phyloP scores from a whole-genome alignment of 2,113 vertebrate species.

The Dolichallabes microphthalmus region DNA sequence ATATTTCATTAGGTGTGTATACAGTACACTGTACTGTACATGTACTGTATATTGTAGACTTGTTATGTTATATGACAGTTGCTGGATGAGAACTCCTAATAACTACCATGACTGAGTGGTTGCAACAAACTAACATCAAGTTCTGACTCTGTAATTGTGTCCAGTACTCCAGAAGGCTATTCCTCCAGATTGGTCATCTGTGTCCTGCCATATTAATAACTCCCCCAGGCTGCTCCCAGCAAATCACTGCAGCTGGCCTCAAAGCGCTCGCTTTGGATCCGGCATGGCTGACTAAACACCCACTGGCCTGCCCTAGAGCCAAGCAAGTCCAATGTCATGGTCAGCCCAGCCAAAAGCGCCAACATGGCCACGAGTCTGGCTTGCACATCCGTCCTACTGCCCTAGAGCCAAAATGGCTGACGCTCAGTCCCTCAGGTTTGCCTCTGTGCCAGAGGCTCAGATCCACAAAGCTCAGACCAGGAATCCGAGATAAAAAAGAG shows the following conservation, averaged over 20 bases:
- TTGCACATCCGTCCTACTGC: conserved; percentile 14
- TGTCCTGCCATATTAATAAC: conserved; percentile 49
- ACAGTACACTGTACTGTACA: not conserved
- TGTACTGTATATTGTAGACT: not conserved
- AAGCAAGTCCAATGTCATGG: conserved; percentile 43
- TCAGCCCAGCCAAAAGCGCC: conserved; percentile 37
- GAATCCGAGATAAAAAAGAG: conserved; percentile 22
- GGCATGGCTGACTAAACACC: conserved; percentile 44
- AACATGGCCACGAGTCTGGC: conserved; percentile 47
- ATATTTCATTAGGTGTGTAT: too few relatives aligned
- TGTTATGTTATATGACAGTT: not conserved
- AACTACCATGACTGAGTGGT: not conserved
- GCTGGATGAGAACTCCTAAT: not conserved
- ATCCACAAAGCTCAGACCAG: conserved; percentile 21
- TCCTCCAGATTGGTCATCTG: conserved; percentile 46
- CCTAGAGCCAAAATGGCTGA: conserved; percentile 38
- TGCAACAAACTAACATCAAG: not conserved
- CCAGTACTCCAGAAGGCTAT: conserved; percentile 39
- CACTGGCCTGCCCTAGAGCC: conserved; percentile 37
- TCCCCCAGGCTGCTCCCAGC: conserved; percentile 45
- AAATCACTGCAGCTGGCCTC: conserved; percentile 48
- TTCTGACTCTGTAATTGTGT: conserved; percentile 9
- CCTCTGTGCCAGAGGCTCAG: conserved; percentile 15
- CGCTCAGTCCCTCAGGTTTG: conserved; percentile 28
- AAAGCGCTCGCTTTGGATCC: conserved; percentile 40